These are phyloP conservation scores for Macrostomum cliftonense DNA, from an alignment of 2,888 invertebrate genomes.

Conservation along the genomic window DNA sequence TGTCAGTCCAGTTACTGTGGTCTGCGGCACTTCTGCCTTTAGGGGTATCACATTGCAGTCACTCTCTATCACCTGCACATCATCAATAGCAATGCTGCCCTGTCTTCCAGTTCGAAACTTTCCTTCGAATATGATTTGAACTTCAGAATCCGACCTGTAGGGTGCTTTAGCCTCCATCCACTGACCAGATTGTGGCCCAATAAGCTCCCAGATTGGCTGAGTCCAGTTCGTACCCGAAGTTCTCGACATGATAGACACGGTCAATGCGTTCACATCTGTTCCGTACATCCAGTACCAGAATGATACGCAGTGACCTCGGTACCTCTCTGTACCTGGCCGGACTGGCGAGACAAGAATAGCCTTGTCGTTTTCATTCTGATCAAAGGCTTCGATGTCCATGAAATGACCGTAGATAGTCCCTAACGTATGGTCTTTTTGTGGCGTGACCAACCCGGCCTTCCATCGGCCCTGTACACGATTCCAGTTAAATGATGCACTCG, in stretches of 20 bases:
- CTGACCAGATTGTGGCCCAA: too few species aligned
- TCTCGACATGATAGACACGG: slow-evolving; percentile 13
- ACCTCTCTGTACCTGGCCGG: slow-evolving; percentile 14
- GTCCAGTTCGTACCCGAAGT: too few species aligned
- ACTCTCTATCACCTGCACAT: neutral
- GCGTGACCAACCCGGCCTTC: neutral
- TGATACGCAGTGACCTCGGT: slow-evolving; percentile 16
- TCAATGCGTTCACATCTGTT: slow-evolving; percentile 20
- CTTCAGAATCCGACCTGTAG: too few species aligned
- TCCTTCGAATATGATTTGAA: too few species aligned
- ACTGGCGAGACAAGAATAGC: slow-evolving; percentile 19
- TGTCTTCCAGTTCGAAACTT: too few species aligned
- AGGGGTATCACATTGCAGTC: too few species aligned
- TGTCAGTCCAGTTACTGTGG: too few species aligned
- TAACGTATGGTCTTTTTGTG: neutral
- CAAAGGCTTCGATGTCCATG: slow-evolving; percentile 9
- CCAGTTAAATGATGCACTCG: slow-evolving; percentile 23
- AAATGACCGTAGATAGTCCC: neutral
- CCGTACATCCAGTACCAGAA: slow-evolving; percentile 32
- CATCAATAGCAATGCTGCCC: neutral
- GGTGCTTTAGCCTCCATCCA: too few species aligned
- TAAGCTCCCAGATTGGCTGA: too few species aligned
- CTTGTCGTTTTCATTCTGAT: neutral
- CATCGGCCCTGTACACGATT: slow-evolving; percentile 19
- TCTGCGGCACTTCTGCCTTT: too few species aligned